Conservation (phyloP, 2,888 invertebrate species). For the Hydrotaea diabolus region DNA sequence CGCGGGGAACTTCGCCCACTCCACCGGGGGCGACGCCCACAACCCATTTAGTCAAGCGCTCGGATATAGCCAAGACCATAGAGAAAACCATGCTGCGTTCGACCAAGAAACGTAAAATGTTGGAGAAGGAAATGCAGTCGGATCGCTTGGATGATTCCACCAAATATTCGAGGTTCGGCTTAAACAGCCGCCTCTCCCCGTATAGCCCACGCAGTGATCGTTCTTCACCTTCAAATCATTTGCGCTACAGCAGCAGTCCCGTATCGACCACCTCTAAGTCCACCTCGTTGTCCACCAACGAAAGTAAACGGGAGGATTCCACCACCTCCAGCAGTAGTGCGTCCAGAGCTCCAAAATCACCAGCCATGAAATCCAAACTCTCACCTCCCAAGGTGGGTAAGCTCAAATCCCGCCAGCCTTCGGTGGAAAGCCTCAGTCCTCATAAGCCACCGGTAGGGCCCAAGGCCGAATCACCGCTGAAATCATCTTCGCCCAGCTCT, state of each 20-base stretch:
- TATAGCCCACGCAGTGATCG: conserved; percentile 79
- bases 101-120: conserved; percentile 83
- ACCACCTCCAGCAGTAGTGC: conserved; percentile 50
- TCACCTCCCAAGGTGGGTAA: conserved; percentile 77
- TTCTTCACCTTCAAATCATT: conserved; percentile 76
- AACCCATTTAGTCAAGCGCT: conserved; percentile 84
- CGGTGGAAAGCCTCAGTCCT: conserved; percentile 75
- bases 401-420: conserved; percentile 76
- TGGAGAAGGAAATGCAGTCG: conserved; percentile 88
- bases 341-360: conserved; percentile 37
- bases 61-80: conserved; percentile 87
- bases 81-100: conserved; percentile 86
- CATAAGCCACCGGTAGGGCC: conserved; percentile 74
- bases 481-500: conserved; percentile 80
- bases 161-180: conserved; percentile 84
- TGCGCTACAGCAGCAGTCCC: conserved; percentile 77
- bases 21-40: conserved; percentile 83
- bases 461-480: conserved; percentile 79
- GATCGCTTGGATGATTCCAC: conserved; percentile 87
- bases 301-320: conserved; percentile 65
- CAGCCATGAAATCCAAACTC: conserved; percentile 74
- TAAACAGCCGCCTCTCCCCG: conserved; percentile 82
- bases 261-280: conserved; percentile 70
- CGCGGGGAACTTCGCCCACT: conserved; percentile 90
- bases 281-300: conserved; percentile 63